These are phyloP conservation scores for Xerus inauris DNA, from an alignment of 2,113 vertebrate species.

Conservation along the genomic window DNA sequence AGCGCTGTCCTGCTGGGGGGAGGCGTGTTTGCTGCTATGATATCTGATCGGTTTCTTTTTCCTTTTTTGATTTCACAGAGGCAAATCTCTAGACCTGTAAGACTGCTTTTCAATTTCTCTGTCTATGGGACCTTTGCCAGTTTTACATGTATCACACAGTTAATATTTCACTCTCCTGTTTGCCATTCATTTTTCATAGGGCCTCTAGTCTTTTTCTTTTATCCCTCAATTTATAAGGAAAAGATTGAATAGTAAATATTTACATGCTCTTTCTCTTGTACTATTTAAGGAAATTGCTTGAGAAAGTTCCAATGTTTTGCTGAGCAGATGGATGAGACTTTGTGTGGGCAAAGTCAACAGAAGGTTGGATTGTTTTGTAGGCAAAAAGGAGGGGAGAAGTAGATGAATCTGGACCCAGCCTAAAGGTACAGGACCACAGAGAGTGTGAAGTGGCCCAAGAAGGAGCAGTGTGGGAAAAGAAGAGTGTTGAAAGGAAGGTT, in stretches of 20 bases:
- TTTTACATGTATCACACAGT: slow-evolving; percentile 29
- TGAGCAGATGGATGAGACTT: not conserved
- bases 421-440: too few relatives aligned
- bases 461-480: rapidly evolving
- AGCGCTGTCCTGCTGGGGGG: not conserved
- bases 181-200: not conserved
- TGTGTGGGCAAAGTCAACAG: not conserved
- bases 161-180: slow-evolving; percentile 9
- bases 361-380: not conserved
- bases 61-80: slow-evolving; percentile 64
- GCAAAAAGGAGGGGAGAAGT: not conserved
- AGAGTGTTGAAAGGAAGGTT: not conserved
- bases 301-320: not conserved
- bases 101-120: slow-evolving; percentile 64
- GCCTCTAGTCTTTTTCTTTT: slow-evolving; percentile 19
- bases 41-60: slow-evolving; percentile 50
- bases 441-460: not conserved
- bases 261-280: slow-evolving; percentile 7
- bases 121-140: not conserved
- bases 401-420: not conserved
- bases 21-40: slow-evolving; percentile 57
- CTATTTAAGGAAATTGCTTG: not conserved
- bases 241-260: slow-evolving; percentile 26
- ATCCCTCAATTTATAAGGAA: not conserved
- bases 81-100: slow-evolving; percentile 56